Percentiles rank a stretch among this genome's conserved stretches.
Evolutionary conservation across 2,888 invertebrate genomes (phyloP).

Genomic region (Stictocephala bisonia): DNA sequence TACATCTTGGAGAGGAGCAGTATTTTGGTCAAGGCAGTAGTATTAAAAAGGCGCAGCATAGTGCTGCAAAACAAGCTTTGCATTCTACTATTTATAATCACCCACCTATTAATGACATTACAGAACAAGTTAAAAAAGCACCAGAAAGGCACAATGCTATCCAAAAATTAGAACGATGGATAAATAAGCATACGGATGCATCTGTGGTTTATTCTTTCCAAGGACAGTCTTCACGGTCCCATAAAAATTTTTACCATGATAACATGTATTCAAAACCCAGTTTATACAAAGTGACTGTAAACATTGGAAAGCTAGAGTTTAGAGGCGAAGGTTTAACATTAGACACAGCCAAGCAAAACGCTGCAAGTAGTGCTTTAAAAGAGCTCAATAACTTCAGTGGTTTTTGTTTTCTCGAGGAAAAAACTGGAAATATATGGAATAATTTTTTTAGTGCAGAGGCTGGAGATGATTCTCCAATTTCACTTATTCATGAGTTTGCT

Average conservation of each 20-base stretch:
- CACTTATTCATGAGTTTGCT: slow-evolving; percentile 17
- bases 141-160: background rate
- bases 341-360: slow-evolving; percentile 11
- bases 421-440: background rate
- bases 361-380: slow-evolving; percentile 11
- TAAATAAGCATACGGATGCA: slow-evolving; percentile 11
- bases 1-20: slow-evolving; percentile 9
- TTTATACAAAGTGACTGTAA: background rate
- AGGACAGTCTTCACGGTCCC: background rate
- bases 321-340: background rate
- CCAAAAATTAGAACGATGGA: slow-evolving; percentile 7
- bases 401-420: slow-evolving; percentile 8
- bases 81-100: slow-evolving; percentile 5
- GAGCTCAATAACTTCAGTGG: background rate
- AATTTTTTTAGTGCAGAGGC: background rate
- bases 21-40: slow-evolving; percentile 12
- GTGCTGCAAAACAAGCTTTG: slow-evolving; percentile 22
- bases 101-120: background rate
- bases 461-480: background rate
- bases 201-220: background rate
- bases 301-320: background rate
- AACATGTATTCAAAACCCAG: slow-evolving; percentile 3
- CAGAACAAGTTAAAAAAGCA: background rate
- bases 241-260: slow-evolving; percentile 2
- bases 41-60: slow-evolving; percentile 20